Base-by-base conservation (phyloP, 2,888 invertebrate species). In the Seladonia tumulorum region DNA sequence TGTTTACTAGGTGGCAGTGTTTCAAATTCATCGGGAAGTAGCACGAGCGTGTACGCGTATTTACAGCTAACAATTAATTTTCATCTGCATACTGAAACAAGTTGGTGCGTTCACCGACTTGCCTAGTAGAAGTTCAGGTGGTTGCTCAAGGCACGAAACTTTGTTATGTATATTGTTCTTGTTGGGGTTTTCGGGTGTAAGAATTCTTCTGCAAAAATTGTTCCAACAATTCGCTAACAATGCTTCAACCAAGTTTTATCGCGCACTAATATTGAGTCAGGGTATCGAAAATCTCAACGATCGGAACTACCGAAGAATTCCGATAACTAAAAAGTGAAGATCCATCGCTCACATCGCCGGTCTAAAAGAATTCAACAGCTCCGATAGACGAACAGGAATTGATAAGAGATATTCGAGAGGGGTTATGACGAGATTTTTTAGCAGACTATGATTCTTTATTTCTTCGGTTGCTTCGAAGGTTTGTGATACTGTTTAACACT, bases 251-350 rank as follows among this genome's bases (percentile, higher is more conserved):
- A 68, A 22, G 35, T 39, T 68, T 68, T 35, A 68, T 39, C 39
- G 68, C 12, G 39, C 22, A 39, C 22, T 68, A 39, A 68, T 68
- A 39, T 39, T 68, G 8, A 12, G 39, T 39, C 68, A 7, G 18
- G 39, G 4, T 39, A 68, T 68, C 39, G 68, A 39, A 68, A 39
- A 68, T 68, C 22, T 39, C 35, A 22, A 22, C 68, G 68, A 39
- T 68, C 68, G 39, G 39, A 22, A 68, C 22, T 68, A 68, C 5
- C 63, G 0, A 68, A 68, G 68, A 68, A 68, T 68, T 68, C 39
- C 22, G 39, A 39, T 68, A 68, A 22, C 22, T 68, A 68, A 68
- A 68, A 63, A 63, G 63, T 35, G 63, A 63, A 63, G 63, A 63
- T 63, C 63, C 63, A 63, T 63, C 63, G 7, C 63, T 63, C 63